phyloP scores from a whole-genome alignment of 2,797 vertebrate genomes.

The Epinephelus malabaricus region DNA sequence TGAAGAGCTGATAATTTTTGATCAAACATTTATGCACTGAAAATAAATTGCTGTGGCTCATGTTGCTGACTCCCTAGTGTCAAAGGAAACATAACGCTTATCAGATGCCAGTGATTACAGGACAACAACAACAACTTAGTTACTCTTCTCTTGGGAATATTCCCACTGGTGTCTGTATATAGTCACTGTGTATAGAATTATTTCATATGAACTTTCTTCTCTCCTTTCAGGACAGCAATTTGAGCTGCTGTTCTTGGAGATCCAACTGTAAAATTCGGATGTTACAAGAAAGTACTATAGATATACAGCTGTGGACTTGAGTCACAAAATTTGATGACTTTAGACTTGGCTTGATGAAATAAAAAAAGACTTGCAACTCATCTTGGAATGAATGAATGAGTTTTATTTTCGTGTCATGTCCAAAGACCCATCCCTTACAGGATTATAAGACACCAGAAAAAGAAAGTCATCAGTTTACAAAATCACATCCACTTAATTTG shows the following conservation, averaged over 20 bases:
- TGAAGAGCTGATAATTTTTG: conserved; percentile 18
- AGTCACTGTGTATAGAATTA: conserved; percentile 7
- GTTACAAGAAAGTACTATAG: no score
- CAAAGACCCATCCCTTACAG: no score
- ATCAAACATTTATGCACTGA: conserved; percentile 4
- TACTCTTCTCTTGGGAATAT: not conserved
- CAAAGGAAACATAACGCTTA: not conserved
- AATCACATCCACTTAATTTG: no score
- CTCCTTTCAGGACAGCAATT: not conserved
- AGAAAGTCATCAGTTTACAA: no score
- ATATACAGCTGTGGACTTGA: no score
- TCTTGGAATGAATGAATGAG: no score
- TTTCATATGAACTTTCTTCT: not conserved
- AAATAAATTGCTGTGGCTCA: conserved; percentile 27
- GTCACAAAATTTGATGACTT: no score
- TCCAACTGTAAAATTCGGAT: no score
- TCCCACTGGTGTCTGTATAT: not conserved
- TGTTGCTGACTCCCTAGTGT: conserved; percentile 10
- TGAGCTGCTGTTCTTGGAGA: not conserved
- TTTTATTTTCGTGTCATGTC: no score
- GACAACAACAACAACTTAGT: conserved; percentile 13
- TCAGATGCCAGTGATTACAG: conserved; percentile 20
- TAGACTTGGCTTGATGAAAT: no score
- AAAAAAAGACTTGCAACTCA: no score
- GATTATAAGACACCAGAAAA: no score